A percentile compares a stretch with the other conserved stretches of the same genome.
These are phyloP conservation scores for Oegoconia quadripuncta DNA, from an alignment of 2,888 invertebrate species.

Conservation along the genomic window DNA sequence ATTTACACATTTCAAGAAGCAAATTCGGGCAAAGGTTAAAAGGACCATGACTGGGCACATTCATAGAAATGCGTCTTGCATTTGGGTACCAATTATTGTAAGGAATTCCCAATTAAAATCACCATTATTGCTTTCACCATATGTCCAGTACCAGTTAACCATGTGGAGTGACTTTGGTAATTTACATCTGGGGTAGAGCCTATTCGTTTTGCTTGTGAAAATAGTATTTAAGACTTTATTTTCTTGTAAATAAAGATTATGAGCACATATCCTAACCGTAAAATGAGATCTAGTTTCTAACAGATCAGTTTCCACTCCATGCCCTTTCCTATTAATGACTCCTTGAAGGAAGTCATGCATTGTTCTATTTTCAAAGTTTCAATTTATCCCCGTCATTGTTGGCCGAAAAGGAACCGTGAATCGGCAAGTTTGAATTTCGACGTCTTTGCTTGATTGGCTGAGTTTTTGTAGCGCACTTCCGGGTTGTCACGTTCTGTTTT, in stretches of 20 bases:
- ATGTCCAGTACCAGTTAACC: slow-evolving; percentile 38
- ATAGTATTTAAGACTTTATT: slow-evolving; percentile 5
- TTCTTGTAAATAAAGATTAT: slow-evolving; percentile 13
- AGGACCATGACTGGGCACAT: slow-evolving; percentile 2
- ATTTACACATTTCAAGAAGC: no score
- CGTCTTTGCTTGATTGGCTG: slow-evolving; percentile 67
- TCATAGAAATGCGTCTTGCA: slow-evolving; percentile 3
- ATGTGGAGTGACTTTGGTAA: slow-evolving; percentile 51
- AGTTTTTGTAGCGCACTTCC: slow-evolving; percentile 73
- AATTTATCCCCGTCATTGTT: slow-evolving; percentile 46
- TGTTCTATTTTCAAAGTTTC: slow-evolving; percentile 39
- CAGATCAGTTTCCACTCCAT: slow-evolving; percentile 43
- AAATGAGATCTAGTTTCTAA: slow-evolving; percentile 13
- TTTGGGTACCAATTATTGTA: slow-evolving; percentile 3
- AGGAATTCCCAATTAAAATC: slow-evolving; percentile 28
- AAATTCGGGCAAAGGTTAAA: slow-evolving; percentile 2
- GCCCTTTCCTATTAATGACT: slow-evolving; percentile 55
- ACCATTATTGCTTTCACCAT: slow-evolving; percentile 32
- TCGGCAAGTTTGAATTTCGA: slow-evolving; percentile 56
- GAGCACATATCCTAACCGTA: not conserved
- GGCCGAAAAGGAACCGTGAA: slow-evolving; percentile 56
- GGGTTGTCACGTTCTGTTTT: slow-evolving; percentile 50
- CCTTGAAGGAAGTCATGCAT: slow-evolving; percentile 56
- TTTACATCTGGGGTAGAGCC: slow-evolving; percentile 18
- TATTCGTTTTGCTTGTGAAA: slow-evolving; percentile 16